Evolutionary conservation across 2,888 invertebrate genomes (phyloP).

Genomic region (Xylota sylvarum): DNA sequence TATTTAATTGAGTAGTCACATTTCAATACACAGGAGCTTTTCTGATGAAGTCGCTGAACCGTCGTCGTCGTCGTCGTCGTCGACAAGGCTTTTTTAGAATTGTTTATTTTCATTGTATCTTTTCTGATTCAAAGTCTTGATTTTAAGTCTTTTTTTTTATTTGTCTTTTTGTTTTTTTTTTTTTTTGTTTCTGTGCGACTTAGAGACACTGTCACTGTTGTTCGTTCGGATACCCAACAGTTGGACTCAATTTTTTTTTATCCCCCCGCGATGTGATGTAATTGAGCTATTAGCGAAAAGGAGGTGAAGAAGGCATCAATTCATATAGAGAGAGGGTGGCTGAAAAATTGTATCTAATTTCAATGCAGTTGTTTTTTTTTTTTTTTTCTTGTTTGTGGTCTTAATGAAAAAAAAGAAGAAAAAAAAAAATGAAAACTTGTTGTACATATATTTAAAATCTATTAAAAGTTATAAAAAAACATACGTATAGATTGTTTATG

Average conservation of each 20-base stretch:
- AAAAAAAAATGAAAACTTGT: constrained; percentile 1
- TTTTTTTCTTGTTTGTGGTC: too few relatives aligned
- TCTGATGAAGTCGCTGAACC: constrained; percentile 19
- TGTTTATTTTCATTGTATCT: background rate
- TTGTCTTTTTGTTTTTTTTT: constrained; percentile 19
- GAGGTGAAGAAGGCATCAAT: constrained; percentile 37
- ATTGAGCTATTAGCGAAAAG: constrained; percentile 29
- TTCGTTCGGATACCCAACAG: constrained; percentile 17
- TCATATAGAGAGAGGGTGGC: constrained; percentile 41
- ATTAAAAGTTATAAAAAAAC: constrained; percentile 36
- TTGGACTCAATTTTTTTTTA: constrained; percentile 13
- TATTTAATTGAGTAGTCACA: constrained; percentile 35
- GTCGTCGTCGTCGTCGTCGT: background rate
- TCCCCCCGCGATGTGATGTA: constrained; percentile 41
- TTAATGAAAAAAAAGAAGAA: too few relatives aligned
- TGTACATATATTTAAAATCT: background rate
- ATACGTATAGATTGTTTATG: constrained; percentile 36
- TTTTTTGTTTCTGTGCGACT: constrained; percentile 17
- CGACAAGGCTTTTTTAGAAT: constrained; percentile 2
- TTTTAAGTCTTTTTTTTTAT: constrained; percentile 19
- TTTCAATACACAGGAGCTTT: constrained; percentile 28
- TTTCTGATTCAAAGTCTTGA: background rate
- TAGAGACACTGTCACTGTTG: constrained; percentile 16
- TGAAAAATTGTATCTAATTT: constrained; percentile 29
- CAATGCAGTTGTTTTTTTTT: constrained; percentile 21